Evolutionary conservation across 2,888 invertebrate species (phyloP).

Genomic region (Heliconius ethilla): DNA sequence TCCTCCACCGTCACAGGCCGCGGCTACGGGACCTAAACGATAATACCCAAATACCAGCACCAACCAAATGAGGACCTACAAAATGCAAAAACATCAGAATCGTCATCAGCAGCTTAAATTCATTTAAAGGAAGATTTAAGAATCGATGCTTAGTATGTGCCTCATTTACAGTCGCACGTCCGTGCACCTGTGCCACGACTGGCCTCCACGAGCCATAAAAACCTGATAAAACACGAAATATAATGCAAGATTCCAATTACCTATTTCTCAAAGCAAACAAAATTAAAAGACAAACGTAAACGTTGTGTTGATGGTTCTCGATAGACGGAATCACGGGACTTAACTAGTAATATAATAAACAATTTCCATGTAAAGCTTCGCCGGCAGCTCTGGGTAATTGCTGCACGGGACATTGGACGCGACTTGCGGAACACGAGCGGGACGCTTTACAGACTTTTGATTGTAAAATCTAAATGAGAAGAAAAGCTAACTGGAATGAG

Average conservation of each 20-base stretch:
- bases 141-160: no score
- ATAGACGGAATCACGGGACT: neutral
- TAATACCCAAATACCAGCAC: no score
- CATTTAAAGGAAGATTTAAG: no score
- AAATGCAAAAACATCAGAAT: no score
- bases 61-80: no score
- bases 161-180: no score
- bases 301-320: neutral
- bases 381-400: slow-evolving; percentile 16
- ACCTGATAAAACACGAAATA: no score
- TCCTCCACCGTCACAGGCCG: no score
- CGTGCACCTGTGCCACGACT: neutral
- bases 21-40: no score
- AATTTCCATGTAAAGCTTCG: slow-evolving; percentile 4
- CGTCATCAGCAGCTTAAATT: no score
- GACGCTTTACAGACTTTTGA: slow-evolving; percentile 17
- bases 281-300: neutral
- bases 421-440: slow-evolving; percentile 19
- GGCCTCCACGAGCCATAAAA: neutral
- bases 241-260: no score
- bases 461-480: slow-evolving; percentile 12
- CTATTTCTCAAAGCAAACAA: neutral
- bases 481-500: slow-evolving; percentile 1
- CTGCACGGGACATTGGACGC: slow-evolving; percentile 14
- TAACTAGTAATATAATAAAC: slow-evolving; percentile 14